Conservation (phyloP, 1,140 invertebrate genomes). For the Holotrichia oblita region DNA sequence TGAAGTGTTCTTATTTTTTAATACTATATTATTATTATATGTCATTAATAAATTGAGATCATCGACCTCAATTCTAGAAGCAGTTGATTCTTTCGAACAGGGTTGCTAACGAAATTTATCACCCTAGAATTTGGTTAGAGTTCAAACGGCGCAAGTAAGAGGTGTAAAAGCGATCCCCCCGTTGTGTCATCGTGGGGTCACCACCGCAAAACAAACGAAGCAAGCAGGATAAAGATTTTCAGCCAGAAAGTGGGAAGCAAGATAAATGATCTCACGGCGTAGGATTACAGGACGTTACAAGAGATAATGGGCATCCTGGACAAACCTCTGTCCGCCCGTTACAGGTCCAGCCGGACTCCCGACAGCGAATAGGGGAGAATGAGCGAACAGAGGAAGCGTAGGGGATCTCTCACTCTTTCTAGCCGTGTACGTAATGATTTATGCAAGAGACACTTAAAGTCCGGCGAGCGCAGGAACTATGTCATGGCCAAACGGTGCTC, state of each 20-base stretch:
- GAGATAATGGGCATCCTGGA: conserved; percentile 48
- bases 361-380: neutral
- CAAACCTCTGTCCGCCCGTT: conserved; percentile 40
- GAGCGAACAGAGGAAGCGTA: neutral
- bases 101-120: neutral
- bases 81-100: too few relatives aligned
- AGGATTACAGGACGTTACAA: conserved; percentile 47
- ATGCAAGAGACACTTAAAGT: conserved; percentile 41
- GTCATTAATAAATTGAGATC: too few relatives aligned
- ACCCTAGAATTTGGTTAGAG: neutral
- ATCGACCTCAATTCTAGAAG: too few relatives aligned
- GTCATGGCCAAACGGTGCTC: neutral
- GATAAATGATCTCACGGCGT: conserved; percentile 49
- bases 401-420: neutral
- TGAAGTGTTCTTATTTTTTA: too few relatives aligned
- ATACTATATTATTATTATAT: too few relatives aligned
- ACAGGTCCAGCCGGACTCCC: neutral
- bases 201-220: neutral
- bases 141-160: neutral
- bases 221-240: conserved; percentile 1
- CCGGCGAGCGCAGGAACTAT: neutral
- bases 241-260: conserved; percentile 43
- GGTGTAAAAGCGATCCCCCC: neutral
- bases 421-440: conserved; percentile 48
- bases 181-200: neutral